A percentile compares a stretch with the other conserved stretches of the same genome.
Evolutionary conservation across 2,888 invertebrate genomes (phyloP).

Genomic region (Nudaria mundana): DNA sequence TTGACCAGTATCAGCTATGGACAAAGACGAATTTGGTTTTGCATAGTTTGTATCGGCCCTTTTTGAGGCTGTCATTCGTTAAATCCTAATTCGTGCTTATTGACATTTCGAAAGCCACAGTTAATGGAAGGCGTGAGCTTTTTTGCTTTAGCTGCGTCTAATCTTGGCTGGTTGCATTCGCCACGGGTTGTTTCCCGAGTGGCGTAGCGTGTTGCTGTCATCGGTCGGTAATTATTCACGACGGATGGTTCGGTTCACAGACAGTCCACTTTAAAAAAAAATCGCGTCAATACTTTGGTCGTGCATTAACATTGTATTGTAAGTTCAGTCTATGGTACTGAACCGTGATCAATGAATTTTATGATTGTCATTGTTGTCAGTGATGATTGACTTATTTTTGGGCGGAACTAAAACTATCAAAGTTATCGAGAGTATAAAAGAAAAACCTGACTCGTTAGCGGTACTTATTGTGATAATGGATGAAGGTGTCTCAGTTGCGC

Average conservation of each 20-base stretch:
- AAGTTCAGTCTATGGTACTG: neutral
- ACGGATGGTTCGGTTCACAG: conserved; percentile 52
- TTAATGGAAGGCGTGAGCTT: conserved; percentile 72
- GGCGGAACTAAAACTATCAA: conserved; percentile 1
- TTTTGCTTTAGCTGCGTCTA: conserved; percentile 67
- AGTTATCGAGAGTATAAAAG: too few species aligned
- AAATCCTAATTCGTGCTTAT: conserved; percentile 75
- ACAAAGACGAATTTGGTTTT: conserved; percentile 35
- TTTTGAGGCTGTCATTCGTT: conserved; percentile 48
- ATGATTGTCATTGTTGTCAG: conserved; percentile 11
- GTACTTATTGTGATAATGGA: too few species aligned
- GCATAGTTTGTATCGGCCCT: conserved; percentile 43
- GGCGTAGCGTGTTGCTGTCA: conserved; percentile 73
- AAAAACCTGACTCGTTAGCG: too few species aligned
- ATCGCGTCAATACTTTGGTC: conserved; percentile 32
- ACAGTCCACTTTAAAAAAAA: conserved; percentile 55
- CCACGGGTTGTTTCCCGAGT: conserved; percentile 66
- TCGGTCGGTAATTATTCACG: conserved; percentile 73
- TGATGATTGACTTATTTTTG: conserved; percentile 10
- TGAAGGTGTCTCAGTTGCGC: too few species aligned
- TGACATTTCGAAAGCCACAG: conserved; percentile 72
- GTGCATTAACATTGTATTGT: conserved; percentile 30
- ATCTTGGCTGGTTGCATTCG: conserved; percentile 68
- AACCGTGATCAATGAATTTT: conserved; percentile 18
- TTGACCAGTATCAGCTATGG: neutral